Base-by-base conservation (phyloP, 2,113 vertebrate species). In the Tetrao urogallus region DNA sequence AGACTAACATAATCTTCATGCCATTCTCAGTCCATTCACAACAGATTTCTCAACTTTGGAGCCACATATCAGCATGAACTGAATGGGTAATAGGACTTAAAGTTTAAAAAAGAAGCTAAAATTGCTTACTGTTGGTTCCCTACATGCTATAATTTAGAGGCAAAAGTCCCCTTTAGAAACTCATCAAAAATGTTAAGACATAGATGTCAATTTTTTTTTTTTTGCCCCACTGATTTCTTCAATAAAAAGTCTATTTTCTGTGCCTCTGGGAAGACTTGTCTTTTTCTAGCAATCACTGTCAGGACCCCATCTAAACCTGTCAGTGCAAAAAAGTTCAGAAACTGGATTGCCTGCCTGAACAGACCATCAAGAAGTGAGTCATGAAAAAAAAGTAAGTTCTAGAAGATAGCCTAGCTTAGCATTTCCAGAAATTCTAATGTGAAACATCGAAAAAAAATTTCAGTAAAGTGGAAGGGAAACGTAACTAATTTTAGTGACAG, bases 211-310 rank as follows among this genome's bases (percentile, higher is more conserved):
- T 30, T 47, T 42, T 2, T 19, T 47, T 47, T 20, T 47, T 45
- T 45, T 96, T 96, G 47, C 30, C 93, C 69, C 89, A 42, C 58
- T 92, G 18, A 28, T 45, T 92, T 95, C 76, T 88, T 92, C 54
- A 83, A 88, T 77, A 54, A 83, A 71, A 95, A 92, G n/a, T 70
- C 57, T 89, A 72, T 54, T 92, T 54, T 92, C 83, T 82, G 34
- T 90, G 74, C 70, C 92, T 65, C 77, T 94, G 58, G 93, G 77
- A 95, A 94, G 84, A 71, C 73, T 50, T 95, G 40, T 93, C 47
- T 92, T 78, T 76, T 91, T 91, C 90, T 86, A 82, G 91, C 56
- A 92, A 72, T 84, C 88, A 96, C 65, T 93, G 90, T 65, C 38
- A 86, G 74, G 58, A 79, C 61, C 85, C 79, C 60, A 92, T 30